These are phyloP conservation scores for Sphenodon punctatus DNA, from an alignment of 2,797 vertebrate genomes.

Conservation along the genomic window DNA sequence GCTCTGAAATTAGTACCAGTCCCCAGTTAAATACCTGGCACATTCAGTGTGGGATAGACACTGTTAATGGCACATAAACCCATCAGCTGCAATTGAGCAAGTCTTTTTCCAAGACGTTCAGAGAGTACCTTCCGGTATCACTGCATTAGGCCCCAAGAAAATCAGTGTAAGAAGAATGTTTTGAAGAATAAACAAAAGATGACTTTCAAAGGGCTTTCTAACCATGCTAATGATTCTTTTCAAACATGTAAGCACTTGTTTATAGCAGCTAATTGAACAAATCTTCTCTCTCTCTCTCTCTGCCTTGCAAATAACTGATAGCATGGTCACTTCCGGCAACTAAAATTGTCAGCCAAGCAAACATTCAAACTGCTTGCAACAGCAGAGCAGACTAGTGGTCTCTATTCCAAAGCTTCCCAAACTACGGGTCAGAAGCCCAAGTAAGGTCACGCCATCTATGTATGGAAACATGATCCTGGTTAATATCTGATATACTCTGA, in stretches of 20 bases:
- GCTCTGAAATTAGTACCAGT: conserved; percentile 97
- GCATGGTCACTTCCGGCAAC: too few species aligned
- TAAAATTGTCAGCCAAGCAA: too few species aligned
- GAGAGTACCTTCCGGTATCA: conserved; percentile 46
- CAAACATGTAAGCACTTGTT: not conserved
- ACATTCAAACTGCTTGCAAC: too few species aligned
- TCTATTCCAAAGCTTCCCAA: too few species aligned
- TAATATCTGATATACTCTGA: too few species aligned
- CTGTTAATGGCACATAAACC: conserved; percentile 85
- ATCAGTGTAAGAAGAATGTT: conserved; percentile 24
- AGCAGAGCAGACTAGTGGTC: too few species aligned
- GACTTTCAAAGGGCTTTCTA: not conserved
- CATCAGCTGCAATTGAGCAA: conserved; percentile 80
- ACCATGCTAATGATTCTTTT: conserved; percentile 1
- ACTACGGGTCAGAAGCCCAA: too few species aligned
- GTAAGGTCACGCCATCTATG: too few species aligned
- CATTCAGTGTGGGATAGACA: conserved; percentile 72
- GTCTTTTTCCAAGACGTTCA: conserved; percentile 61
- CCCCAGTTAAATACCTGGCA: conserved; percentile 94
- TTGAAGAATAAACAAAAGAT: conserved; percentile 11
- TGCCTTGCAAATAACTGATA: too few species aligned
- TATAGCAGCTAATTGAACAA: not conserved
- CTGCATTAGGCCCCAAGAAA: conserved; percentile 32
- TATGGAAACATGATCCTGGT: too few species aligned
- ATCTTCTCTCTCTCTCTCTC: too few species aligned